Base-by-base conservation (phyloP, 2,888 invertebrate genomes). In the Physocephala rufipes region DNA sequence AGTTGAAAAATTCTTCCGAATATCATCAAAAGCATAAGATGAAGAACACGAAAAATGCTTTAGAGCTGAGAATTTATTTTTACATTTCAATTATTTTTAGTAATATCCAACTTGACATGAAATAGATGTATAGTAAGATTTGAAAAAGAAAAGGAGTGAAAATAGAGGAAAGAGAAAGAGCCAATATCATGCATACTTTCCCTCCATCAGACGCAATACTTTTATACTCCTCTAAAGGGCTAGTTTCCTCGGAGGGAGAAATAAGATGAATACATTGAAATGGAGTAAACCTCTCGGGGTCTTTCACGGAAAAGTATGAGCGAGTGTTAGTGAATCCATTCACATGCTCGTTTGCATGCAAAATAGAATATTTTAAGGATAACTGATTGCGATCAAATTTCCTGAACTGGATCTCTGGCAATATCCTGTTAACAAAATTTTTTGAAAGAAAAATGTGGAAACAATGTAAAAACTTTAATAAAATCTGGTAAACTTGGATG, bases 351-450 rank as follows among this genome's bases (percentile, higher is more conserved):
- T 36, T 7, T 28, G 49, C 1, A 51, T 65, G 30, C 26, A 19
- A 36, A 28, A 45, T 43, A 21, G n/a, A 55, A 59, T 45, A 59
- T 59, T 58, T 67, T 58, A 21, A 21, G 26, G 7, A 16, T 47
- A 28, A 45, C 45, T 59, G 59, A 67, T 67, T 55, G 45, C 45
- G 67, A 67, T 67, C 67, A 58, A 67, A 67, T 67, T 67, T 67
- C 67, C 67, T 58, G 21, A 26, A 24, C 67, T 16, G 24, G 45
- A 26, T 28, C 74, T 74, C 78, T 77, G 76, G 76, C 79, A 81
- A 82, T 82, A 83, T 83, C 82, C 82, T 82, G 82, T 79, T 73
- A 73, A 73, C 65, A 67, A 9, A 36, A 9, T 7, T 7, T 9
- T 36, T 7, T 36, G 5, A 9, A 7, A 36, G 36, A n/a, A n/a